These are phyloP conservation scores for Ivindomyrus marchei DNA, from an alignment of 2,113 vertebrate genomes.

Conservation along the genomic window DNA sequence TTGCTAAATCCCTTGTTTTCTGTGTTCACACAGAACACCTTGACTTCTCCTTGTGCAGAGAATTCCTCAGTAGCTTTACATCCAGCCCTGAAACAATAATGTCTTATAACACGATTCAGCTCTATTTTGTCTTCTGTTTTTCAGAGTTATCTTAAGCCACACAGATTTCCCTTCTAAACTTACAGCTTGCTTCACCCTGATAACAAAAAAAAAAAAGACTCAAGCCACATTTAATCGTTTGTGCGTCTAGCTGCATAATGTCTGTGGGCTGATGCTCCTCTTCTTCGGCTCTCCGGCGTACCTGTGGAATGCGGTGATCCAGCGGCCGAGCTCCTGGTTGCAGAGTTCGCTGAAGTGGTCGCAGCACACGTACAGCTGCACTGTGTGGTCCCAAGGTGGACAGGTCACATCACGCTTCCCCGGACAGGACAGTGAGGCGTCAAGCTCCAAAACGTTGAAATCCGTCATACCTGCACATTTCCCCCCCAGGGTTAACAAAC, in stretches of 20 bases:
- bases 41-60: background rate
- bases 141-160: background rate
- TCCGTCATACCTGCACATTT: slow-evolving; percentile 36
- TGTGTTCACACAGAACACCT: background rate
- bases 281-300: slow-evolving; percentile 8
- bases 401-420: slow-evolving; percentile 56
- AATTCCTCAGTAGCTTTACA: background rate
- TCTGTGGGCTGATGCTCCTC: background rate
- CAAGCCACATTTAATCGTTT: background rate
- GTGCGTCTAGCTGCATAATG: background rate
- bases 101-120: background rate
- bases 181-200: background rate
- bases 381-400: slow-evolving; percentile 66
- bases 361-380: slow-evolving; percentile 66
- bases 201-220: background rate
- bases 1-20: background rate
- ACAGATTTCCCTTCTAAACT: background rate
- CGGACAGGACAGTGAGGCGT: slow-evolving; percentile 62
- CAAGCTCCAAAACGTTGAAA: slow-evolving; percentile 55
- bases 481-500: background rate
- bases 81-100: background rate
- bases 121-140: background rate
- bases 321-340: slow-evolving; percentile 62
- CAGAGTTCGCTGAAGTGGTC: slow-evolving; percentile 44
- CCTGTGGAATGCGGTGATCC: slow-evolving; percentile 71